Conservation (phyloP, 1,140 invertebrate genomes). For the Musca domestica region DNA sequence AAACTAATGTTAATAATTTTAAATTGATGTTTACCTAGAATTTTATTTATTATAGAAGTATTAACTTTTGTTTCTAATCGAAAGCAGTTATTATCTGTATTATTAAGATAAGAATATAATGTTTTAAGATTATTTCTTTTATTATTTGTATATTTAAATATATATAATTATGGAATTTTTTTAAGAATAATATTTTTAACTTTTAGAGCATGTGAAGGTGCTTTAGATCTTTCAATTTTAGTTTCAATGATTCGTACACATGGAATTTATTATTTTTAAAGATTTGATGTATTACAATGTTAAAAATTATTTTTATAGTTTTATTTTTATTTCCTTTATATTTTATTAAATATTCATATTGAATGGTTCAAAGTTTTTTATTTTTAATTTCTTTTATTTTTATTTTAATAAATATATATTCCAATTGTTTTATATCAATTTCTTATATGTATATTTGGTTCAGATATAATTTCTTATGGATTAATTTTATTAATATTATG, state of each 20-base stretch:
- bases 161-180: slow-evolving; percentile 56
- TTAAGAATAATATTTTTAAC: slow-evolving; percentile 61
- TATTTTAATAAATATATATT: slow-evolving; percentile 52
- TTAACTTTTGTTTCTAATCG: slow-evolving; percentile 56
- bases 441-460: slow-evolving; percentile 53
- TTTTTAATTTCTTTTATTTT: too few relatives aligned
- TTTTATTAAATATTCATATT: slow-evolving; percentile 48
- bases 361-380: slow-evolving; percentile 52
- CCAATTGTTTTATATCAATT: slow-evolving; percentile 46
- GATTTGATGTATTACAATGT: slow-evolving; percentile 59
- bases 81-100: slow-evolving; percentile 57
- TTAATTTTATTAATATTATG: too few relatives aligned
- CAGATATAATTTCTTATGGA: too few relatives aligned
- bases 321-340: slow-evolving; percentile 53
- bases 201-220: slow-evolving; percentile 60
- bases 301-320: slow-evolving; percentile 55
- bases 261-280: slow-evolving; percentile 60
- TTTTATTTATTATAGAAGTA: slow-evolving; percentile 53
- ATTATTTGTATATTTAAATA: slow-evolving; percentile 56
- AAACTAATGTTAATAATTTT: slow-evolving; percentile 56
- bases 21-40: slow-evolving; percentile 47
- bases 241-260: slow-evolving; percentile 59
- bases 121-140: slow-evolving; percentile 57
- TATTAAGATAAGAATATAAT: slow-evolving; percentile 60
- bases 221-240: slow-evolving; percentile 60